phyloP scores from a whole-genome alignment of 2,888 invertebrate species.

The Drosophila lutescens region DNA sequence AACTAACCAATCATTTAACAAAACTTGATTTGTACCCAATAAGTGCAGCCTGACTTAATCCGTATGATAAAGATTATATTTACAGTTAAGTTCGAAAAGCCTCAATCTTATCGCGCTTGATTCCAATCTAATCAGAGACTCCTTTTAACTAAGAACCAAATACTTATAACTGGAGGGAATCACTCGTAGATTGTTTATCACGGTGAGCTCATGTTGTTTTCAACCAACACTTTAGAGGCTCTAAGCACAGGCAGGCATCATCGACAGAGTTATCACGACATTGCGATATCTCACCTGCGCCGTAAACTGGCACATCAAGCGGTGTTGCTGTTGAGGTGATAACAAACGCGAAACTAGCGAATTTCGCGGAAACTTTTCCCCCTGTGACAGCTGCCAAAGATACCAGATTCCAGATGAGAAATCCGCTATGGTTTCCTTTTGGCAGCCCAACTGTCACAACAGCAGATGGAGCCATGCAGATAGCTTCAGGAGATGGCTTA shows the following conservation, averaged over 20 bases:
- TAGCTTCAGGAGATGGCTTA: constrained; percentile 52
- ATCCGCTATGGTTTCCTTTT: constrained; percentile 38
- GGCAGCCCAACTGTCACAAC: constrained; percentile 62
- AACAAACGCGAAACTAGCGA: constrained; percentile 56
- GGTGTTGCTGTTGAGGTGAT: constrained; percentile 59
- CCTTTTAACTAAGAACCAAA: neutral
- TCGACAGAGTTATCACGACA: constrained; percentile 28
- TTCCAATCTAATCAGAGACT: constrained; percentile 28
- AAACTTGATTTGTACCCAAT: no score
- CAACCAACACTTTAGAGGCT: constrained; percentile 4
- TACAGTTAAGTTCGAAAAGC: neutral
- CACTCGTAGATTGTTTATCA: constrained; percentile 12
- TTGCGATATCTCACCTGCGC: constrained; percentile 60
- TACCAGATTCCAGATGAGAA: constrained; percentile 1
- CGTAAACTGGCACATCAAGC: constrained; percentile 64
- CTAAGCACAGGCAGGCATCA: constrained; percentile 14
- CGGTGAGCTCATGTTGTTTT: constrained; percentile 31
- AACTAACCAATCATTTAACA: no score
- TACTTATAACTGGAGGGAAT: constrained; percentile 15
- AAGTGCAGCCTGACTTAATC: neutral
- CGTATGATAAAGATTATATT: neutral
- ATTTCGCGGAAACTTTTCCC: constrained; percentile 68
- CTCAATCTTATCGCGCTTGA: constrained; percentile 13
- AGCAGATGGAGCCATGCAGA: constrained; percentile 14
- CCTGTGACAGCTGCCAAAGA: constrained; percentile 32